These are phyloP conservation scores for Coregonus clupeaformis DNA, from an alignment of 2,113 vertebrate species.

Conservation along the genomic window DNA sequence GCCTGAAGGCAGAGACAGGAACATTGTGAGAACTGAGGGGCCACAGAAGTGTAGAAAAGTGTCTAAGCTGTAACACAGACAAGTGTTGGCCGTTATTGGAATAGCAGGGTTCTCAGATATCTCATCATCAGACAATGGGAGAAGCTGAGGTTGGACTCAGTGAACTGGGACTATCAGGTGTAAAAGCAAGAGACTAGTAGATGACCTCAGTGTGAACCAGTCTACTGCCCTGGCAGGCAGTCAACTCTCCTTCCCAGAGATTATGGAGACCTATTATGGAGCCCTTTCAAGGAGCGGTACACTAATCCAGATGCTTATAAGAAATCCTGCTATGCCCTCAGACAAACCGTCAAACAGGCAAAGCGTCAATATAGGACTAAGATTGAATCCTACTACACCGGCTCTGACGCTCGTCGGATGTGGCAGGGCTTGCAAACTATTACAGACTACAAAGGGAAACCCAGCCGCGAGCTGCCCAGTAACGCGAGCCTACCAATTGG, in stretches of 20 bases:
- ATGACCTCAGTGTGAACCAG: neutral
- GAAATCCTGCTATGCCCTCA: too few species aligned
- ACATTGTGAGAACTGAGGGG: neutral
- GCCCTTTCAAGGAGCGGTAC: too few species aligned
- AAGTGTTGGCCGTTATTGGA: slow-evolving; percentile 1
- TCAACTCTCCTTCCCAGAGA: neutral
- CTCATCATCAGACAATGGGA: neutral
- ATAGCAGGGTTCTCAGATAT: neutral
- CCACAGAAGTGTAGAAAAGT: neutral
- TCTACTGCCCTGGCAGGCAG: neutral
- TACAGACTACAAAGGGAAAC: too few species aligned
- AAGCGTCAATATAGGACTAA: too few species aligned
- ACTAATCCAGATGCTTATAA: too few species aligned
- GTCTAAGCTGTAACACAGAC: neutral
- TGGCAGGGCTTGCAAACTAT: too few species aligned
- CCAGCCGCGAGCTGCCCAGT: too few species aligned
- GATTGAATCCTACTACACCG: too few species aligned
- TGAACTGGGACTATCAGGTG: neutral
- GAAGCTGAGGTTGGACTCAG: neutral
- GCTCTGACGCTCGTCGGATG: too few species aligned
- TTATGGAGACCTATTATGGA: too few species aligned
- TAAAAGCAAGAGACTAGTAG: neutral
- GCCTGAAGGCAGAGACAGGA: neutral
- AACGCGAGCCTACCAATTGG: too few species aligned
- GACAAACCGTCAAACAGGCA: too few species aligned